These are phyloP conservation scores for Capitella teleta DNA, from an alignment of 1,140 invertebrate genomes.

Conservation along the genomic window DNA sequence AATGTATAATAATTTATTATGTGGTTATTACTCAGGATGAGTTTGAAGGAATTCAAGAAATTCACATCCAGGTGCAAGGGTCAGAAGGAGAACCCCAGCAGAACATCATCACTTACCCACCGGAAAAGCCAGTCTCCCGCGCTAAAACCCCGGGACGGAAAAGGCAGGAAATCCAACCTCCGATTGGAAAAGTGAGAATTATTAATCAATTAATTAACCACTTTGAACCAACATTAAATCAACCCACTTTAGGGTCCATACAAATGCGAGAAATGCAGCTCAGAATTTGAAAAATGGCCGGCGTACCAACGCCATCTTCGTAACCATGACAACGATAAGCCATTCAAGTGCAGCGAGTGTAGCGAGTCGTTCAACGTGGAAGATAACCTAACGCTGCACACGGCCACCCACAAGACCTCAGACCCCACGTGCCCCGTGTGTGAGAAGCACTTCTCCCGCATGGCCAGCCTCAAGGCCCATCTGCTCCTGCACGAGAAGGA, in stretches of 20 bases:
- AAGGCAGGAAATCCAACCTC: not conserved
- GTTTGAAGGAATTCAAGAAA: not conserved
- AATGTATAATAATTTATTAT: not conserved
- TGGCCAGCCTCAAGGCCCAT: slow-evolving; percentile 61
- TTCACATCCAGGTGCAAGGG: not conserved
- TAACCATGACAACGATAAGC: slow-evolving; percentile 53
- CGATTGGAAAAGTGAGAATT: not conserved
- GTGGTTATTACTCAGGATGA: not conserved
- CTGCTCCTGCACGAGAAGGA: slow-evolving; percentile 57
- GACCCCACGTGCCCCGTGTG: slow-evolving; percentile 53
- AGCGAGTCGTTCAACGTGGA: slow-evolving; percentile 53
- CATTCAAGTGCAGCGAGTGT: slow-evolving; percentile 52
- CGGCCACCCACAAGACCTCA: slow-evolving; percentile 47
- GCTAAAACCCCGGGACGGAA: not conserved
- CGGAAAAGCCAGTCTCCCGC: not conserved
- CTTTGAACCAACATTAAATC: not conserved
- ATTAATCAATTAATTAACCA: not conserved
- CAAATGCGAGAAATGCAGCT: slow-evolving; percentile 47
- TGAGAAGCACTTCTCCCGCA: slow-evolving; percentile 51
- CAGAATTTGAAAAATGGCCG: slow-evolving; percentile 47
- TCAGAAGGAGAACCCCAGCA: not conserved
- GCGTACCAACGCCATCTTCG: slow-evolving; percentile 48
- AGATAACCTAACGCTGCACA: slow-evolving; percentile 52
- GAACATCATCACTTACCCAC: not conserved
- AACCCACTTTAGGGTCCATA: not conserved